Percentiles rank a stretch among this genome's conserved stretches.
phyloP scores from a whole-genome alignment of 1,140 invertebrate species.

The Drosophila ambigua region DNA sequence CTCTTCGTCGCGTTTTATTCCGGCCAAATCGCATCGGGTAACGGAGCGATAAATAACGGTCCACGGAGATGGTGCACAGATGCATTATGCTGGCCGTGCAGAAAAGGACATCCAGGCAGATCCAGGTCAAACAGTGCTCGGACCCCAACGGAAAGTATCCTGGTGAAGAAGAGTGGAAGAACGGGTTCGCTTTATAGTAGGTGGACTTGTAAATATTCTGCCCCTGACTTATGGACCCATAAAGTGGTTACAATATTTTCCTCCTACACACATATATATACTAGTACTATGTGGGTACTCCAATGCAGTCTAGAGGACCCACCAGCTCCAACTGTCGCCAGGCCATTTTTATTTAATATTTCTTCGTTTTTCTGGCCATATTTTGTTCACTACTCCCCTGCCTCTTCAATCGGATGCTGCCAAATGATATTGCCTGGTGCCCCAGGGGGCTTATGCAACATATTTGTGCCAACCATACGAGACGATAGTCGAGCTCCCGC shows the following conservation, averaged over 20 bases:
- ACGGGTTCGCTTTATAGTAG: slow-evolving; percentile 8
- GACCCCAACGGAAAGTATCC: slow-evolving; percentile 92
- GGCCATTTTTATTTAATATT: slow-evolving; percentile 65
- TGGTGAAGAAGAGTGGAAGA: slow-evolving; percentile 83
- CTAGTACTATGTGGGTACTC: too few relatives aligned
- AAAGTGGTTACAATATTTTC: slow-evolving; percentile 61
- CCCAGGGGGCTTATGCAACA: slow-evolving; percentile 56
- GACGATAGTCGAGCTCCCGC: slow-evolving; percentile 17
- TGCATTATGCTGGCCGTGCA: slow-evolving; percentile 98
- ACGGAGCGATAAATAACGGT: slow-evolving; percentile 93
- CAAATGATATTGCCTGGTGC: slow-evolving; percentile 45
- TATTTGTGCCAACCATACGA: slow-evolving; percentile 53
- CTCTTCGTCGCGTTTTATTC: slow-evolving; percentile 93
- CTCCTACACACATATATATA: slow-evolving; percentile 32
- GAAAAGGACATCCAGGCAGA: slow-evolving; percentile 96
- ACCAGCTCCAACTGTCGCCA: slow-evolving; percentile 50
- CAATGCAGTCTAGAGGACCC: slow-evolving; percentile 40
- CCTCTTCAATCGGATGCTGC: slow-evolving; percentile 21
- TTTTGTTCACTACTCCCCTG: slow-evolving; percentile 19
- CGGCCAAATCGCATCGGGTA: slow-evolving; percentile 95
- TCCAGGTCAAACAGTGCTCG: slow-evolving; percentile 93
- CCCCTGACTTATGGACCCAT: slow-evolving; percentile 39
- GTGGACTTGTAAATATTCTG: slow-evolving; percentile 31
- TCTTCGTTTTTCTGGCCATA: slow-evolving; percentile 17
- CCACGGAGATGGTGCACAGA: slow-evolving; percentile 97